These are phyloP conservation scores for Cotesia typhae DNA, from an alignment of 1,140 invertebrate genomes.

Conservation along the genomic window DNA sequence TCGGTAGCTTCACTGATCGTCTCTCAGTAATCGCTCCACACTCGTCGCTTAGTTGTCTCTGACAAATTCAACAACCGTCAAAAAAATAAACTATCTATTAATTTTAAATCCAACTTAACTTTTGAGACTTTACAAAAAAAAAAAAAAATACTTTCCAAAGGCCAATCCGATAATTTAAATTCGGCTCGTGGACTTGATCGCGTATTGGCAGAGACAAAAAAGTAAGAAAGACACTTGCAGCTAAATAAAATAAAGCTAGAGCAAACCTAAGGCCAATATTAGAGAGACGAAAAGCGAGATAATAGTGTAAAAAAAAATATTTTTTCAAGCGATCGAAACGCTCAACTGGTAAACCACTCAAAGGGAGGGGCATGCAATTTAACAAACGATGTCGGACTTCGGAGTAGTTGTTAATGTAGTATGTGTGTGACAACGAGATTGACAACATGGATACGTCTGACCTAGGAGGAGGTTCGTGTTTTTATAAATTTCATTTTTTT, in stretches of 20 bases:
- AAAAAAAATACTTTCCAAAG: neutral
- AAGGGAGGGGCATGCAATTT: conserved; percentile 62
- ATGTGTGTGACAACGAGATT: conserved; percentile 67
- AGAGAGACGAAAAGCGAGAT: neutral
- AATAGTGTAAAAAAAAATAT: neutral
- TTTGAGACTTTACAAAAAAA: too few species aligned
- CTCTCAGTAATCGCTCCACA: conserved; percentile 33
- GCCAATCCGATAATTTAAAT: too few species aligned
- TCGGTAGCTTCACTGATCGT: conserved; percentile 5
- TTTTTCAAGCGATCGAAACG: conserved; percentile 41
- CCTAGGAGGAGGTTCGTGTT: conserved; percentile 64
- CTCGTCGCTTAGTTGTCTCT: conserved; percentile 7
- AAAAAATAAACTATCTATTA: conserved; percentile 3
- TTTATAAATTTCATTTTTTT: conserved; percentile 27
- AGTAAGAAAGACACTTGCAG: neutral
- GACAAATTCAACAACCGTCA: neutral
- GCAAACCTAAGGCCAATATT: neutral
- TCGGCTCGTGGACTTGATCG: neutral
- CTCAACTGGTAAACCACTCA: conserved; percentile 34
- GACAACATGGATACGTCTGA: conserved; percentile 65
- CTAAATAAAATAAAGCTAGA: neutral
- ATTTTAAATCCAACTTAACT: neutral
- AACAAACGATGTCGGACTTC: conserved; percentile 65
- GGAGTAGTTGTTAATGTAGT: conserved; percentile 67
- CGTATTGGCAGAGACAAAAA: too few species aligned